phyloP scores from a whole-genome alignment of 2,888 invertebrate genomes.

The Chymomyza amoena region DNA sequence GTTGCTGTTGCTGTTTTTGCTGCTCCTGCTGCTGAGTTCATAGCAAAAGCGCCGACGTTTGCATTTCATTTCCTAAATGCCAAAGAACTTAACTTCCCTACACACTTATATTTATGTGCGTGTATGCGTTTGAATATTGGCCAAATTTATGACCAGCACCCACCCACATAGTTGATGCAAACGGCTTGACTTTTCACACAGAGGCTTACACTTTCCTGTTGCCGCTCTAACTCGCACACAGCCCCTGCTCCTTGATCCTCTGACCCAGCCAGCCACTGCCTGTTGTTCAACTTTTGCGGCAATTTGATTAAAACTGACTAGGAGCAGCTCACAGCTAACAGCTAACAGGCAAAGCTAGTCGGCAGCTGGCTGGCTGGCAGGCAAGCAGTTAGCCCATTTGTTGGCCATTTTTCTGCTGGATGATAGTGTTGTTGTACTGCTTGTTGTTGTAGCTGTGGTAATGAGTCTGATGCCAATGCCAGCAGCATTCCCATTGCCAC shows the following conservation, averaged over 20 bases:
- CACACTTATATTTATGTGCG: constrained; percentile 16
- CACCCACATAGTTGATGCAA: constrained; percentile 14
- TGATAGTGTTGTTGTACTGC: background rate
- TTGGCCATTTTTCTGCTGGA: background rate
- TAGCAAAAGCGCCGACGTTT: constrained; percentile 60
- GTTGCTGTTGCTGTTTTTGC: background rate
- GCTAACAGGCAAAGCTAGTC: background rate
- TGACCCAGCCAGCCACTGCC: background rate
- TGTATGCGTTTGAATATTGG: constrained; percentile 60
- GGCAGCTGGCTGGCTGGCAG: background rate
- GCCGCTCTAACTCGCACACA: constrained; percentile 22
- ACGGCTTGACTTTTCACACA: constrained; percentile 18
- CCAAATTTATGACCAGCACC: constrained; percentile 57
- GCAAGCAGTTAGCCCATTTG: background rate
- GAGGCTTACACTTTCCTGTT: constrained; percentile 43
- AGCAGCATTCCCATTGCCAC: constrained; percentile 18
- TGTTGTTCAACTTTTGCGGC: constrained; percentile 41
- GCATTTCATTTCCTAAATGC: constrained; percentile 47
- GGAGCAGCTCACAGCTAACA: constrained; percentile 23
- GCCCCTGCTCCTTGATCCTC: background rate
- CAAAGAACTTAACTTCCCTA: background rate
- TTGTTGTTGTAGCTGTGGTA: constrained; percentile 31
- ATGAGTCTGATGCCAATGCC: constrained; percentile 39
- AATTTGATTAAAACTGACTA: constrained; percentile 65
- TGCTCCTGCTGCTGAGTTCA: background rate